Percentiles rank a stretch among this genome's conserved stretches.
Conservation (phyloP, 2,113 vertebrate species). For the Gadus macrocephalus region DNA sequence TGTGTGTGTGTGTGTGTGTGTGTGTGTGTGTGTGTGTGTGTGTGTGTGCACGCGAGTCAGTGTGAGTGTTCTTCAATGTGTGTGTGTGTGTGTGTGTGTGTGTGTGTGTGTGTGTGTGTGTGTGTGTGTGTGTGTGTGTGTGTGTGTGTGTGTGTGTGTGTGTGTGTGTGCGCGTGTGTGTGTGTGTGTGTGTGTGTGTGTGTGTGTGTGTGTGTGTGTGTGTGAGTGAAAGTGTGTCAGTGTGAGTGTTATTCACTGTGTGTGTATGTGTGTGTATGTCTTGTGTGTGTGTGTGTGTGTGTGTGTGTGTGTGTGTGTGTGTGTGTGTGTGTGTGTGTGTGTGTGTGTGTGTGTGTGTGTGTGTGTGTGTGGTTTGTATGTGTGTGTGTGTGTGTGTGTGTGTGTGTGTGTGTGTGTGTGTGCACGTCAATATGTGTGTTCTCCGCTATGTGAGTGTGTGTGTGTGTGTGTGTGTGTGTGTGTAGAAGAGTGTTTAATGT, state of each 20-base stretch:
- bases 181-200: not conserved
- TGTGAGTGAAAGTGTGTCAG: not conserved
- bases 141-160: conserved; percentile 13
- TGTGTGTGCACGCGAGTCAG: not conserved
- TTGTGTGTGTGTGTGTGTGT: no score
- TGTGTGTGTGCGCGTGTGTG: conserved; percentile 6
- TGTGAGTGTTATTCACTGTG: not conserved
- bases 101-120: not conserved
- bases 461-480: conserved; percentile 3
- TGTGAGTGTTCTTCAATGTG: conserved; percentile 5
- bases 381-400: conserved; percentile 5
- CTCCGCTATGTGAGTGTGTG: not conserved
- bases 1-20: not conserved
- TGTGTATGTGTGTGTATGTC: conserved; percentile 33
- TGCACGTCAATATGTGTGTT: no score
- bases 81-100: not conserved
- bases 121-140: not conserved
- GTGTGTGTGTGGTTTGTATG: not conserved
- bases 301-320: no score
- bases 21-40: not conserved
- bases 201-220: not conserved
- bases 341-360: no score
- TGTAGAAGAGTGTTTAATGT: not conserved
- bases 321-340: no score
- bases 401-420: not conserved